A percentile compares a stretch with the other conserved stretches of the same genome.
These are phyloP conservation scores for Oryzias celebensis DNA, from an alignment of 2,113 vertebrate genomes.

Conservation along the genomic window DNA sequence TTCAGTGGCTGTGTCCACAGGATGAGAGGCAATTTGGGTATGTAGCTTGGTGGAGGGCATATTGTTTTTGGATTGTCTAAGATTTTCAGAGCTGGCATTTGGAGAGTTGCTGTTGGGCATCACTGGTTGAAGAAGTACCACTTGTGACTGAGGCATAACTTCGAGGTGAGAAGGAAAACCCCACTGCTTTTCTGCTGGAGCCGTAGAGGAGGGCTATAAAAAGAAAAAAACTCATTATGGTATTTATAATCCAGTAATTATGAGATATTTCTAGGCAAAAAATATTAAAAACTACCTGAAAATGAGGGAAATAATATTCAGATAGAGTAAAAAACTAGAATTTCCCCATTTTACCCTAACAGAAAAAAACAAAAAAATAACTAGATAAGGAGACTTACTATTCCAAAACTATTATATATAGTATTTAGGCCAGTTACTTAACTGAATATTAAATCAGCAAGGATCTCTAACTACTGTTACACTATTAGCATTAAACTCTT, in stretches of 20 bases:
- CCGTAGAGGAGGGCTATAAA: conserved; percentile 53
- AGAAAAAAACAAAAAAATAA: too few relatives aligned
- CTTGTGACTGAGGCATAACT: conserved; percentile 84
- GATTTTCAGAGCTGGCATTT: conserved; percentile 71
- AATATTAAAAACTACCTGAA: too few relatives aligned
- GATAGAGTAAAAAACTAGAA: too few relatives aligned
- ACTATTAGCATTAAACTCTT: too few relatives aligned
- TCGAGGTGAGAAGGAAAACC: conserved; percentile 84
- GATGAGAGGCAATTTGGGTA: conserved; percentile 86
- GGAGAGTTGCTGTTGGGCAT: conserved; percentile 68
- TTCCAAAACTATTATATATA: too few relatives aligned
- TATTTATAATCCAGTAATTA: not conserved
- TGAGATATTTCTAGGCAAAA: too few relatives aligned
- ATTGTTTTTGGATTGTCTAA: conserved; percentile 76
- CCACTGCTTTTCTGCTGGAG: conserved; percentile 81
- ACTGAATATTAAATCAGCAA: too few relatives aligned
- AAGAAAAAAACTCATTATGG: not conserved
- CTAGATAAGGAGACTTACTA: too few relatives aligned
- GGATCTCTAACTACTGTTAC: too few relatives aligned
- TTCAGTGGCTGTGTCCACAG: conserved; percentile 67
- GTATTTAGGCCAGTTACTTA: too few relatives aligned
- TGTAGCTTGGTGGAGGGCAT: conserved; percentile 85
- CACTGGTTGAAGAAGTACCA: conserved; percentile 84
- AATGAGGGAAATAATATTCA: too few relatives aligned
- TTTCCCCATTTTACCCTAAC: too few relatives aligned